phyloP scores from a whole-genome alignment of 2,113 vertebrate species.

The Carettochelys insculpta region DNA sequence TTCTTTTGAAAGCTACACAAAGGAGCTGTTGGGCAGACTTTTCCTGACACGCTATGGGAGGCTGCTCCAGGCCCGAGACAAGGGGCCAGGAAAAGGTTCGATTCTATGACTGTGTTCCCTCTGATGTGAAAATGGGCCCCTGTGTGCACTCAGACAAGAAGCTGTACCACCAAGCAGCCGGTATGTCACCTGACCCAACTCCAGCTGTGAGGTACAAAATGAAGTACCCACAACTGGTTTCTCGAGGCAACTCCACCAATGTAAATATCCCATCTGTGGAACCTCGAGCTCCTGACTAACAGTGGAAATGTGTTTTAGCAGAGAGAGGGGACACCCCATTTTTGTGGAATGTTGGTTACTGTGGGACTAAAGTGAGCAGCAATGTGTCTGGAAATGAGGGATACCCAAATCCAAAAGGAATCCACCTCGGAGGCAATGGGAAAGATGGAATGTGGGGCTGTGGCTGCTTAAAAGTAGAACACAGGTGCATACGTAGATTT shows the following conservation, averaged over 20 bases:
- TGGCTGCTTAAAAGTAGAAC: not conserved
- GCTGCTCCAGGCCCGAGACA: not conserved
- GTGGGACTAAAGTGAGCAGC: not conserved
- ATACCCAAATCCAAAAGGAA: not conserved
- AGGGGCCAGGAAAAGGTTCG: not conserved
- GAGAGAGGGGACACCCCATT: not conserved
- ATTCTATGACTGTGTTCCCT: not conserved
- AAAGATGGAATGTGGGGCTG: not conserved
- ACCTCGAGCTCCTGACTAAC: not conserved
- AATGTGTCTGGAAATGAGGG: not conserved
- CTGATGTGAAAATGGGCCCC: not conserved
- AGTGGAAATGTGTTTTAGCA: not conserved
- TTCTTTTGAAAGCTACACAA: not conserved
- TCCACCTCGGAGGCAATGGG: not conserved
- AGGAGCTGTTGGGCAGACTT: not conserved
- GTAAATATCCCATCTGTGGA: not conserved
- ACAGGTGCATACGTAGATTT: not conserved
- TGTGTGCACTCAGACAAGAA: not conserved
- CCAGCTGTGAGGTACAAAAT: not conserved
- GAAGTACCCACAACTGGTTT: not conserved
- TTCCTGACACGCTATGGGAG: not conserved
- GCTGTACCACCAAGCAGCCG: not conserved
- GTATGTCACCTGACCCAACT: rapidly evolving
- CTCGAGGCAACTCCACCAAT: not conserved
- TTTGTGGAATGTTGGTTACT: not conserved